Conservation (phyloP, 1,140 invertebrate species). For the Alviniconcha marisindica region DNA sequence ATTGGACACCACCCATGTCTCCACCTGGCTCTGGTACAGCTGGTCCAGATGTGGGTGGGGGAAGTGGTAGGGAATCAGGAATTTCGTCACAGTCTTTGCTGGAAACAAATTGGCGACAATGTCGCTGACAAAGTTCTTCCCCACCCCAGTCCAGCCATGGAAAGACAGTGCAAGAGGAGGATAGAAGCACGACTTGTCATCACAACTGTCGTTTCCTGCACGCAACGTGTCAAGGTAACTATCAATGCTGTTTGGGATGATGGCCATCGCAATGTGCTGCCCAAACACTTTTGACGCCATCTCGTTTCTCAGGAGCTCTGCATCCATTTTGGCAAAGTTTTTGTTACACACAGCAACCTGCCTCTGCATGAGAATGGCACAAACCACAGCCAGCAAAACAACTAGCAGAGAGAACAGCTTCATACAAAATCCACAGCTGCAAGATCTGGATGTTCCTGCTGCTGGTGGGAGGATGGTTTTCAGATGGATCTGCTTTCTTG, state of each 20-base stretch:
- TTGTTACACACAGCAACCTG: conserved; percentile 20
- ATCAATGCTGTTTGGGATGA: conserved; percentile 50
- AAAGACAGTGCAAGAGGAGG: conserved; percentile 63
- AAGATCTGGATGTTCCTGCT: neutral
- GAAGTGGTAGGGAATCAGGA: conserved; percentile 65
- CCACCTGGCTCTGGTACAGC: conserved; percentile 50
- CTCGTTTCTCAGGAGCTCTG: conserved; percentile 48
- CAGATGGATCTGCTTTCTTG: neutral
- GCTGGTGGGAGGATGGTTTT: neutral
- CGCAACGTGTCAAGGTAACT: conserved; percentile 28
- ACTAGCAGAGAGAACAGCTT: neutral
- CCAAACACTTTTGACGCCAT: conserved; percentile 69
- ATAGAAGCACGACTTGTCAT: conserved; percentile 35
- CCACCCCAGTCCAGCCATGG: conserved; percentile 72
- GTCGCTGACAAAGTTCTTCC: conserved; percentile 69
- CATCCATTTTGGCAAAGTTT: conserved; percentile 41
- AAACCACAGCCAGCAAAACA: neutral
- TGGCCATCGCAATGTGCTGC: conserved; percentile 66
- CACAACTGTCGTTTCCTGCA: neutral
- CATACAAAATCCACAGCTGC: neutral
- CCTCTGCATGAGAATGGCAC: neutral
- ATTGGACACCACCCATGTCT: conserved; percentile 59
- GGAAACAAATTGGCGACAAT: conserved; percentile 60
- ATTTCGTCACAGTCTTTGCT: conserved; percentile 46
- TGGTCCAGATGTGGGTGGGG: conserved; percentile 50